Conservation (phyloP, 1,140 invertebrate species). For the Drosophila tristis region DNA sequence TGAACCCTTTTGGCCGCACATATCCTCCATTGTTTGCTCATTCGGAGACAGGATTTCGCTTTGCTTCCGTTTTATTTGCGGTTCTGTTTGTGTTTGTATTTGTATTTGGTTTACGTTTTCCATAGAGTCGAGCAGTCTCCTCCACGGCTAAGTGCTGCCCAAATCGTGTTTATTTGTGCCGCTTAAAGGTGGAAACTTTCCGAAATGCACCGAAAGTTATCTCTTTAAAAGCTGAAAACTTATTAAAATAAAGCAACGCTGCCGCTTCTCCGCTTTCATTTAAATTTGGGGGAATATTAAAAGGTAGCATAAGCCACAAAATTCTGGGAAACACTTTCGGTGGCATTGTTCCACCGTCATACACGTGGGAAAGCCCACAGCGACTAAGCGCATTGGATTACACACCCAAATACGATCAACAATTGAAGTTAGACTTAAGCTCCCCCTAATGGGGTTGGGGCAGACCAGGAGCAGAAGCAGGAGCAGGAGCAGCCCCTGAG, state of each 20-base stretch:
- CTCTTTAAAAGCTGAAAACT: too few species aligned
- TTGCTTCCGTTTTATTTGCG: slow-evolving; percentile 59
- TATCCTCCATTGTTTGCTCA: slow-evolving; percentile 53
- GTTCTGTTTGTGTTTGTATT: slow-evolving; percentile 15
- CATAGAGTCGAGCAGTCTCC: slow-evolving; percentile 20
- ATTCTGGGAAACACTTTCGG: slow-evolving; percentile 40
- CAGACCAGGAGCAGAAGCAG: background rate
- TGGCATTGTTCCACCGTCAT: slow-evolving; percentile 18
- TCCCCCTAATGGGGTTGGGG: slow-evolving; percentile 11
- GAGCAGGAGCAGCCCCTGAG: too few species aligned
- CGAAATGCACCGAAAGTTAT: too few species aligned
- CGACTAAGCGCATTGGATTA: slow-evolving; percentile 72
- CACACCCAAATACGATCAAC: slow-evolving; percentile 49
- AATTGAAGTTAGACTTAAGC: slow-evolving; percentile 67
- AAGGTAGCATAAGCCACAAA: slow-evolving; percentile 2
- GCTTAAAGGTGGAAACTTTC: slow-evolving; percentile 24
- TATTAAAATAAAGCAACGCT: too few species aligned
- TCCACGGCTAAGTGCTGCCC: background rate
- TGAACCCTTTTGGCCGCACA: slow-evolving; percentile 47
- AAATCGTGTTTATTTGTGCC: slow-evolving; percentile 34
- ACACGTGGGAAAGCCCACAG: slow-evolving; percentile 44
- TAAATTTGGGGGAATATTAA: too few species aligned
- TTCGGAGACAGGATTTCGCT: slow-evolving; percentile 57
- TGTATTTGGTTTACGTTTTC: slow-evolving; percentile 51
- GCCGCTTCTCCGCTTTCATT: too few species aligned